These are phyloP conservation scores for Apamea sordens DNA, from an alignment of 2,888 invertebrate species.

Conservation along the genomic window DNA sequence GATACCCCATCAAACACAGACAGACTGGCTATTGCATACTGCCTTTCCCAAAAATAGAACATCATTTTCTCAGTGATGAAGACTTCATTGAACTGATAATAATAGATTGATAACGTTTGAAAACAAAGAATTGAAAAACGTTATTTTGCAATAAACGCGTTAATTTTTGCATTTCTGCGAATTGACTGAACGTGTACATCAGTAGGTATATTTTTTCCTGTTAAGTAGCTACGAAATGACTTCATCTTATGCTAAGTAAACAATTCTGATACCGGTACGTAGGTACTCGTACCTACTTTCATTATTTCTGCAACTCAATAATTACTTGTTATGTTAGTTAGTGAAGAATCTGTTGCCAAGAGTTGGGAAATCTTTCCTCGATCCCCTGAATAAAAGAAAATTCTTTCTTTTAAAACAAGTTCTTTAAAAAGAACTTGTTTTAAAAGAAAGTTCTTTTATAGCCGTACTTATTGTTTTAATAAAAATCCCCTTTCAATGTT, in stretches of 20 bases:
- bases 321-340: constrained; percentile 3
- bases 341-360: constrained; percentile 10
- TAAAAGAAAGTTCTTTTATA: constrained; percentile 10
- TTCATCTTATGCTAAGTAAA: not conserved
- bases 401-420: constrained; percentile 9
- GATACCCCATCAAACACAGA: not conserved
- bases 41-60: not conserved
- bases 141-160: not conserved
- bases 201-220: not conserved
- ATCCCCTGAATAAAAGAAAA: not conserved
- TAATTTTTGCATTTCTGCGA: not conserved
- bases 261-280: not conserved
- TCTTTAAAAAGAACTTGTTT: constrained; percentile 11
- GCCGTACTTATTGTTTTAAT: not conserved
- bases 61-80: not conserved
- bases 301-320: not conserved
- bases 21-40: not conserved
- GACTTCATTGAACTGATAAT: not conserved
- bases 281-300: not conserved
- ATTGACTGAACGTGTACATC: too few relatives aligned
- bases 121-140: not conserved
- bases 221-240: not conserved
- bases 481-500: constrained; percentile 11
- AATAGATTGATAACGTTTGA: too few relatives aligned
- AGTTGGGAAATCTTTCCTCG: not conserved